phyloP scores from a whole-genome alignment of 2,888 invertebrate species.

The Quadroppia sp. region DNA sequence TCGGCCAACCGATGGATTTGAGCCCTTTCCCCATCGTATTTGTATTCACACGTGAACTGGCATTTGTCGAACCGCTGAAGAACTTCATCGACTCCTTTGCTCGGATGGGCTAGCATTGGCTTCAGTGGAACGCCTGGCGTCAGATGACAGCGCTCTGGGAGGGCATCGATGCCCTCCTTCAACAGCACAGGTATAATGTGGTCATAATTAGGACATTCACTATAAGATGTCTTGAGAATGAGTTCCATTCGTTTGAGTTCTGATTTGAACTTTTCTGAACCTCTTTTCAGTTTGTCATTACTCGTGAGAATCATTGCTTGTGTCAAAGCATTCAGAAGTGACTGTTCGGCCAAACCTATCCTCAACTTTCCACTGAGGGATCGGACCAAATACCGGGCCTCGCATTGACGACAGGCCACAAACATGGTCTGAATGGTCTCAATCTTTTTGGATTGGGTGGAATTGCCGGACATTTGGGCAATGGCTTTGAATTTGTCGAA shows the following conservation, averaged over 20 bases:
- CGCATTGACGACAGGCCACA: constrained; percentile 80
- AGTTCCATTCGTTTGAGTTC: constrained; percentile 64
- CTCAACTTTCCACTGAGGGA: constrained; percentile 89
- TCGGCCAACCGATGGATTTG: constrained; percentile 74
- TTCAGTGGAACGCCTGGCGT: constrained; percentile 89
- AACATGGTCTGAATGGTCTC: constrained; percentile 86
- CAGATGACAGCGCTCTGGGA: constrained; percentile 76
- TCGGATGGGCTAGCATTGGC: constrained; percentile 98
- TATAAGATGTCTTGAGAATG: constrained; percentile 84
- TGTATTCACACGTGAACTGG: constrained; percentile 96
- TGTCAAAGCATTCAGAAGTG: constrained; percentile 83
- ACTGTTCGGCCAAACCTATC: constrained; percentile 95
- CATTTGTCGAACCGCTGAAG: constrained; percentile 75
- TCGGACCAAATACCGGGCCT: constrained; percentile 83
- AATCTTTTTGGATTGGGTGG: constrained; percentile 68
- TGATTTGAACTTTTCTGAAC: constrained; percentile 68
- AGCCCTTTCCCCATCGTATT: constrained; percentile 98
- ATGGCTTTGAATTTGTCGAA: constrained; percentile 79
- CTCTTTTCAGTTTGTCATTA: constrained; percentile 51
- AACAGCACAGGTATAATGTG: constrained; percentile 73
- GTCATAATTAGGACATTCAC: constrained; percentile 93
- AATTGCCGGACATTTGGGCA: constrained; percentile 74
- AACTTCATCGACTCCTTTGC: constrained; percentile 86
- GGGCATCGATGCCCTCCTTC: constrained; percentile 66
- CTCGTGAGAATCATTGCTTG: constrained; percentile 65